Base-by-base conservation (phyloP, 2,888 invertebrate genomes). In the Metopia argyrocephala region DNA sequence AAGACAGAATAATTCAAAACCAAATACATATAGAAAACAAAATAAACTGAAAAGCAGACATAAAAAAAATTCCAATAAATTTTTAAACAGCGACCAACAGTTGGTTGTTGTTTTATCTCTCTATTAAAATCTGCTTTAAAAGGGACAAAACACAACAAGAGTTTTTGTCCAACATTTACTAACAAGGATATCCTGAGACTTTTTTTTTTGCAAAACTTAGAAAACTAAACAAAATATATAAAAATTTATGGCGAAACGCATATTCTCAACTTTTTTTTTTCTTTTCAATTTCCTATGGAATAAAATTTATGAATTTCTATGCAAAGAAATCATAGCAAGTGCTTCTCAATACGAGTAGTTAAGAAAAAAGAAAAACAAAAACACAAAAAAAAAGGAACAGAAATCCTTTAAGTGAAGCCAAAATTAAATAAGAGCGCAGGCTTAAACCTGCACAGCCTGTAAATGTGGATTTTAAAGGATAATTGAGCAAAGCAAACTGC, bases 401-500 rank as follows among this genome's bases (percentile, higher is more conserved):
- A n/a, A 50, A 3, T 18, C 28, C 59, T 57, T 57, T 59, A 59
- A 69, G 31, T 28, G 48, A 48, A 12, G 28, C 59, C 57, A 28
- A 48, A 31, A 38, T 38, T 1, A 20, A 38, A 0, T 0, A 25
- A 56, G 12, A 31, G 68, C 79, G 79, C 79, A 80, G 45, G 57
- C 61, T 66, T 70, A 6, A 5, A 27, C 5, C 61, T 61, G 70
- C 27, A 75, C 56, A 61, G 5, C 5, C 9, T 23, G 15, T 6
- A 15, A 57, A 28, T 76, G 81, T 81, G 81, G 76, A 81, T 68
- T 59, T 48, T 61, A 78, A 70, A 54, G 73, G 76, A 21, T 38
- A 15, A 0, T 15, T 15, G 38, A 12, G 38, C 9, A 15, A n/a
- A n/a, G n/a, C n/a, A n/a, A 2, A 12, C 23, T n/a, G 27, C 56